Evolutionary conservation across 92 coral and sea anemone species (phyloP), one percentile per base, ranked within the genome.

Genomic region (Diadumene lineata): DNA sequence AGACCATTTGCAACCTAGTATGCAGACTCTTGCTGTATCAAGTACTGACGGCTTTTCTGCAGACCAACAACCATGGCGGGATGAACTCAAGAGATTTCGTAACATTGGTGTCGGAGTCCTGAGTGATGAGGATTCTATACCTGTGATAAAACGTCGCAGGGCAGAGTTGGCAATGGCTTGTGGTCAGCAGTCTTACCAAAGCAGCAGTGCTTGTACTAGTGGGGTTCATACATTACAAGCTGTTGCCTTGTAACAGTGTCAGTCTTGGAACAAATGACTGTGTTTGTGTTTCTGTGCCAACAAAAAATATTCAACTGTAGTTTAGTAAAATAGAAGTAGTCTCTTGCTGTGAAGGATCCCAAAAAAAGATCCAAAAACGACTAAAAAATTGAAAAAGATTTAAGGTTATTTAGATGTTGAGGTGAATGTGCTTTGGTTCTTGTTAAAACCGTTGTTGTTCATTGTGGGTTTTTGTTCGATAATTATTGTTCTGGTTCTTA

Each of bases 161-260:
- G 86, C 84, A 70, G 80, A 81, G 56, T 77, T 82, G 31, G 57
- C 79, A 24, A 70, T 81, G 64, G 76, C 86, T 0, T 86, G 90
- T 76, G 83, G 80, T 56, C 83, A 43, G 38, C 76, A 86, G 75
- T 69, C 86, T 24, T 76, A 78, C 43, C 76, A 80, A 74, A 61
- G 79, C 71, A 81, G 90, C 81, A 83, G 86, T 56, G 75, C 64
- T 34, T 81, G 83, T 64, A 75, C 75, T 67, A 77, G 53, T 66
- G 90, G 79, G 31, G 83, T 82, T 29, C 86, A 86, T 51, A 81
- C 90, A 26, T 67, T 86, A 72, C 86, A 86, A 80, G 86, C 90
- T 22, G 72, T 86, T 64, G 90, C 83, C 79, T 75, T 86, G 86
- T 86, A 86, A 72, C 43, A 79, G 83, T 86, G 86, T 31, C 86